These are phyloP conservation scores for Pseudomugil gertrudae DNA, from an alignment of 2,797 vertebrate species.

Conservation along the genomic window DNA sequence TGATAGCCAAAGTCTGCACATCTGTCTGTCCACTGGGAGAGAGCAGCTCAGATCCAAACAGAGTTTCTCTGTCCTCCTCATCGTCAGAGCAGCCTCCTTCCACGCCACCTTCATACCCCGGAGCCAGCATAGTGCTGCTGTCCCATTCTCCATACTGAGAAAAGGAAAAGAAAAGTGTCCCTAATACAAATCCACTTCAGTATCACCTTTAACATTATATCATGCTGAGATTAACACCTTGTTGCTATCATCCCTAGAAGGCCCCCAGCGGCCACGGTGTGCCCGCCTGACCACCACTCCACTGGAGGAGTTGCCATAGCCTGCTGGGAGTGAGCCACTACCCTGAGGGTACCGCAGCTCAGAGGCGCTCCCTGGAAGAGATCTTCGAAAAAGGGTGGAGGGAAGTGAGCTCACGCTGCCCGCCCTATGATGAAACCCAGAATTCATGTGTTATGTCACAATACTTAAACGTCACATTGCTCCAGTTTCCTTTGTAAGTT, in stretches of 20 bases:
- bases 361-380: conserved; percentile 90
- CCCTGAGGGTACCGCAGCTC: conserved; percentile 92
- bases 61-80: conserved; percentile 86
- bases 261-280: conserved; percentile 88
- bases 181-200: neutral
- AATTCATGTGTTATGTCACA: conserved; percentile 40
- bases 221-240: conserved; percentile 79
- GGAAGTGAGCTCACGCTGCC: conserved; percentile 81
- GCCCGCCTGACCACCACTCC: conserved; percentile 86
- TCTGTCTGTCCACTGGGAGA: conserved; percentile 93
- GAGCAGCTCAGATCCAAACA: conserved; percentile 86
- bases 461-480: conserved; percentile 17
- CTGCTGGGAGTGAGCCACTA: conserved; percentile 82
- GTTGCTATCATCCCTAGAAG: conserved; percentile 84
- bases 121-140: conserved; percentile 70
- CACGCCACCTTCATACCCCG: conserved; percentile 79
- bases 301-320: conserved; percentile 85
- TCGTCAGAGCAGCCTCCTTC: conserved; percentile 83
- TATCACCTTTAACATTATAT: neutral
- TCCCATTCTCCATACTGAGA: conserved; percentile 88
- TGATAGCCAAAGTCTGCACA: conserved; percentile 92
- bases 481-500: conserved; percentile 10
- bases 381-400: conserved; percentile 84
- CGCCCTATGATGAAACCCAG: conserved; percentile 63
- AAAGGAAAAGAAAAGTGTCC: neutral